Percentiles rank a stretch among this genome's conserved stretches.
phyloP scores from a whole-genome alignment of 2,113 vertebrate species.

The mouse (Mus musculus) region GRCm39 chr17:25849001-25849500 shows the following conservation, averaged over 20 bases:
- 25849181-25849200: neutral
- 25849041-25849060: neutral
- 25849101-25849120: neutral
- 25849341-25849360: neutral
- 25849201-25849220: neutral
- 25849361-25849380: neutral
- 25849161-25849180: neutral
- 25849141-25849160: neutral
- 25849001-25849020: neutral
- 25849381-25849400: neutral
- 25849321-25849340: neutral
- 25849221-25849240: neutral
- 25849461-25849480: neutral
- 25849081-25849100: no score
- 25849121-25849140: neutral
- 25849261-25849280: neutral
- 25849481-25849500: neutral
- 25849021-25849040: no score
- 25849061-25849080: neutral
- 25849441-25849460: neutral
- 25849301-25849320: neutral
- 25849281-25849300: neutral
- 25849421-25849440: neutral
- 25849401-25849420: neutral
- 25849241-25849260: neutral